A percentile compares a stretch with the other conserved stretches of the same genome.
These are phyloP conservation scores for Oreortyx pictus DNA, from an alignment of 2,797 vertebrate genomes.

Conservation along the genomic window DNA sequence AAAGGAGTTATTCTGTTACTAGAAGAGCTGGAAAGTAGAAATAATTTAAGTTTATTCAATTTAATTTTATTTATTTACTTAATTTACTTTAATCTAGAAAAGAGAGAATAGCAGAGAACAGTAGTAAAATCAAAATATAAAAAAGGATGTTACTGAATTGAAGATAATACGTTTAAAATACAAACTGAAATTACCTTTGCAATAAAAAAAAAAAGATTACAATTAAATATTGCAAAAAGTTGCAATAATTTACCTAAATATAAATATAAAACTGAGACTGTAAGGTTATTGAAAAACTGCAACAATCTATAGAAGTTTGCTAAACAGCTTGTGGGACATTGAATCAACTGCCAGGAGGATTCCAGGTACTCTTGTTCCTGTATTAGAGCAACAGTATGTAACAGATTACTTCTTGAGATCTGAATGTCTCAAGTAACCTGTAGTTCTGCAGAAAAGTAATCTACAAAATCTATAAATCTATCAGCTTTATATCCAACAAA, in stretches of 20 bases:
- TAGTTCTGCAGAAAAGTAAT: neutral
- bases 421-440: neutral
- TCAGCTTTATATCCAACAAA: neutral
- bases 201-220: neutral
- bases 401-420: neutral
- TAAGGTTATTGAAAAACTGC: neutral
- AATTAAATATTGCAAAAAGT: neutral
- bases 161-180: neutral
- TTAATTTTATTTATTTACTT: too few species aligned
- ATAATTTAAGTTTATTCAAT: too few species aligned
- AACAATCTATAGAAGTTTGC: neutral
- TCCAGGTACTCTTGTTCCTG: neutral
- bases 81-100: neutral
- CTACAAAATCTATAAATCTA: neutral
- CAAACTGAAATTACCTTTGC: neutral
- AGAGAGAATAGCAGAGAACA: neutral
- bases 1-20: neutral
- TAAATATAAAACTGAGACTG: neutral
- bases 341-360: neutral
- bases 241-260: neutral
- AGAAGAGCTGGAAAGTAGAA: neutral
- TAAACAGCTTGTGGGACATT: neutral
- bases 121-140: neutral
- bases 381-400: neutral
- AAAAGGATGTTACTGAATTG: neutral